Base-by-base conservation (phyloP, 2,113 vertebrate genomes). In the Microtus ochrogaster region DNA sequence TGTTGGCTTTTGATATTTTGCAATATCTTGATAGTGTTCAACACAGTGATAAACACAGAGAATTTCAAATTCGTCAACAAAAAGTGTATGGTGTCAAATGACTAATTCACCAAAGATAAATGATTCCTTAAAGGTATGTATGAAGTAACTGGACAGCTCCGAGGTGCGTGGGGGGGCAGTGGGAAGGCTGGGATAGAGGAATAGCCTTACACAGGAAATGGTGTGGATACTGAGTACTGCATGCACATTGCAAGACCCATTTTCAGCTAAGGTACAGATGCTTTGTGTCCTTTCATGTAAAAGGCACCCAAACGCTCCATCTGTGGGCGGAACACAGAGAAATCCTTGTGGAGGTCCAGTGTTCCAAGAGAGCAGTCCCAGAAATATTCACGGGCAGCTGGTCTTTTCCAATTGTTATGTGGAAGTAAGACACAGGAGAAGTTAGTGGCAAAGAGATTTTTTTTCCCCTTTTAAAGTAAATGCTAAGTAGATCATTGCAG, bases 121-220 rank as follows among this genome's bases (percentile, higher is more conserved):
- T 13, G 2, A 30, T 47, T 61, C 14, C 22, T 17, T 68, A 73
- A 7, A 7, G 7, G 6, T 17, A 26, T 72, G 63, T 93, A 65
- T 16, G 70, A 36, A 66, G 8, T 14, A 88, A 77, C 19, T 83
- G 28, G 2, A 47, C 19, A 85, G 36, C 28, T 17, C 33, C n/a
- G 13, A 14, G 2, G 1, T 19, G 28, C 14, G 0, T 11, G 6
- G 0, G 13, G 13, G 21, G 47, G 1, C 28, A 44, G 2, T 13
- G 70, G 6, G 8, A 17, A 36, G 1, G 2, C 12, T 33, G 30
- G 76, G 30, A 28, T 0, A 2, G n/a, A 13, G 3, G 21, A 10
- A 28, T 6, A 21, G 61, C 21, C 12, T 89, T 58, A 5, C 52
- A 36, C 5, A 13, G 19, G 33, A 68, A 36, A 47, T 10, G 83